Percentiles rank a stretch among this genome's conserved stretches.
phyloP scores from a whole-genome alignment of 2,888 invertebrate genomes.

The Agrochola macilenta region DNA sequence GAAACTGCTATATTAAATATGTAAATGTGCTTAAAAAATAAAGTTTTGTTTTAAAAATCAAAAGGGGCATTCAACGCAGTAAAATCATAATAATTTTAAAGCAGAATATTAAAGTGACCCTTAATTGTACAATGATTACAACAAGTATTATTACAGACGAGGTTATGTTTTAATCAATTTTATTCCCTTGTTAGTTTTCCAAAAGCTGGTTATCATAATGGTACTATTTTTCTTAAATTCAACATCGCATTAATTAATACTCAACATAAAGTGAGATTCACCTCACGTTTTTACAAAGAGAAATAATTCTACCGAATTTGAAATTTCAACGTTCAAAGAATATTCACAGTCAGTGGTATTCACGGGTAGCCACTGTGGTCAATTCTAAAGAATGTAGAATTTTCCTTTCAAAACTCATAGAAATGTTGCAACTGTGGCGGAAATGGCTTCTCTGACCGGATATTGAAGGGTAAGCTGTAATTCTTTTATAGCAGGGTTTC shows the following conservation, averaged over 20 bases:
- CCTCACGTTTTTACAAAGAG: constrained; percentile 32
- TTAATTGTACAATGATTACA: not conserved
- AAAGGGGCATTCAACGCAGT: not conserved
- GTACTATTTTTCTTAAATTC: constrained; percentile 18
- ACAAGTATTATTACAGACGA: not conserved
- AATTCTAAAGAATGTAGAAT: constrained; percentile 70
- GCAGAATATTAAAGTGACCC: not conserved
- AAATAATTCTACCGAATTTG: constrained; percentile 53
- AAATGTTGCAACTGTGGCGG: constrained; percentile 66
- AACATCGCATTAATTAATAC: constrained; percentile 22
- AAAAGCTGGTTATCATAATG: not conserved
- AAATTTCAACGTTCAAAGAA: constrained; percentile 55
- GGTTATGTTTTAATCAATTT: not conserved
- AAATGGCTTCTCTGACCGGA: constrained; percentile 71
- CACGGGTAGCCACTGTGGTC: constrained; percentile 58
- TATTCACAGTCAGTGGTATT: constrained; percentile 63
- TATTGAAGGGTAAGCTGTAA: constrained; percentile 74
- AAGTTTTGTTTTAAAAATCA: not conserved
- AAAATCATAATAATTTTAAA: not conserved
- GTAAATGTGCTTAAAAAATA: not conserved
- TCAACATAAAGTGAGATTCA: constrained; percentile 18
- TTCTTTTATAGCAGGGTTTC: constrained; percentile 18
- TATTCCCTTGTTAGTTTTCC: not conserved
- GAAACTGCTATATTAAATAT: not conserved
- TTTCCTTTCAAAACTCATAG: constrained; percentile 69